These are phyloP conservation scores for Enteromius fasciolatus DNA, from an alignment of 2,797 vertebrate genomes.

Conservation along the genomic window DNA sequence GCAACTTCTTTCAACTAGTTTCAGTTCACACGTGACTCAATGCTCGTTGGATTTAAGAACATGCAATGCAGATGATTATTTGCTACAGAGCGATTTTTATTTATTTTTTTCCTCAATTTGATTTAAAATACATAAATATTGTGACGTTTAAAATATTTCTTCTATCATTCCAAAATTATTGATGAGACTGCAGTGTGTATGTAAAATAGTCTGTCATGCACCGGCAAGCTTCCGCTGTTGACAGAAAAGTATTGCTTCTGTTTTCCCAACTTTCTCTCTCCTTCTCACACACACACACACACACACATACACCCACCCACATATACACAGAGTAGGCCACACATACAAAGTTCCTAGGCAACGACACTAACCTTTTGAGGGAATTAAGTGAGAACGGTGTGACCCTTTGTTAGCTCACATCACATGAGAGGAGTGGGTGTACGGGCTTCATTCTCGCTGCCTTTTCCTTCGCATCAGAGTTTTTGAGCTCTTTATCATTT, in stretches of 20 bases:
- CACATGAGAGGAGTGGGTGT: slow-evolving; percentile 60
- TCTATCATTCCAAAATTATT: neutral
- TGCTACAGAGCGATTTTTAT: neutral
- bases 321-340: slow-evolving; percentile 55
- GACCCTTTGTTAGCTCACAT: slow-evolving; percentile 68
- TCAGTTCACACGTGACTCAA: neutral
- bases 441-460: slow-evolving; percentile 58
- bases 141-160: neutral
- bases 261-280: slow-evolving; percentile 58
- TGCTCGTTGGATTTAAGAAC: neutral
- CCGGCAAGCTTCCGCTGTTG: neutral
- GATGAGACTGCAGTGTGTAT: neutral
- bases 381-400: slow-evolving; percentile 70
- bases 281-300: slow-evolving; percentile 6
- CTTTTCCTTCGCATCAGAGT: slow-evolving; percentile 44
- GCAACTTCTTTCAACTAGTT: neutral
- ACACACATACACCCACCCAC: neutral
- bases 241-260: slow-evolving; percentile 8
- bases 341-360: slow-evolving; percentile 70
- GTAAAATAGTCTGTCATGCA: neutral
- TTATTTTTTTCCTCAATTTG: neutral
- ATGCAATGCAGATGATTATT: neutral
- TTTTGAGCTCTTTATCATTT: slow-evolving; percentile 4
- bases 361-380: slow-evolving; percentile 72
- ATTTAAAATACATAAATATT: neutral